These are phyloP conservation scores for Catajapyx aquilonaris DNA, from an alignment of 1,140 invertebrate genomes.

Conservation along the genomic window DNA sequence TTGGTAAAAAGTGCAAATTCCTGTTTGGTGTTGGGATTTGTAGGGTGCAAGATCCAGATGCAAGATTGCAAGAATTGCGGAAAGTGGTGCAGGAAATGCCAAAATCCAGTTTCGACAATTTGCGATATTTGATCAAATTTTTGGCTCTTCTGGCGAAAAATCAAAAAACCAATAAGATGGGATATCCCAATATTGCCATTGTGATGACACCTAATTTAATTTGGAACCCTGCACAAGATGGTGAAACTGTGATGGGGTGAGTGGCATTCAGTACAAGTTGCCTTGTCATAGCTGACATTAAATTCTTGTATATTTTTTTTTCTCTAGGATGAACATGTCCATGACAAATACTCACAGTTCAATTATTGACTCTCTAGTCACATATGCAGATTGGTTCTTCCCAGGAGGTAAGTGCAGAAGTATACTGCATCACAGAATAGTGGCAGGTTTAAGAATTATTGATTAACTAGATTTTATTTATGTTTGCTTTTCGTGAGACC, in stretches of 20 bases:
- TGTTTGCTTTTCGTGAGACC: constrained; percentile 1
- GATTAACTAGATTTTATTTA: constrained; percentile 1
- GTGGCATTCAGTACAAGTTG: constrained; percentile 8
- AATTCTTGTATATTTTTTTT: constrained; percentile 4
- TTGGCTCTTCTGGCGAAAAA: constrained; percentile 58
- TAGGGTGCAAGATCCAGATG: constrained; percentile 30
- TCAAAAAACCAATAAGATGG: constrained; percentile 82
- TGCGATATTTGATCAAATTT: constrained; percentile 86
- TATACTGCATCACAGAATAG: too few species aligned
- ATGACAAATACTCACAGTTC: constrained; percentile 57
- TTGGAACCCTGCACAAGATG: constrained; percentile 42
- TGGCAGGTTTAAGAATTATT: constrained; percentile 1
- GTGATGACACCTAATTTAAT: constrained; percentile 88
- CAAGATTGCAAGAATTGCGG: constrained; percentile 54
- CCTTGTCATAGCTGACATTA: constrained; percentile 5
- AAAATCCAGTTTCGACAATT: constrained; percentile 59
- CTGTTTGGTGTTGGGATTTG: constrained; percentile 7
- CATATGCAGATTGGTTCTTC: constrained; percentile 69
- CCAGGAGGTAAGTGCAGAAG: constrained; percentile 47
- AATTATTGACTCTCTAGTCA: constrained; percentile 67
- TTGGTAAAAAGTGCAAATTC: too few species aligned
- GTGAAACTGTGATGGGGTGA: constrained; percentile 32
- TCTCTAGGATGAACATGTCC: constrained; percentile 54
- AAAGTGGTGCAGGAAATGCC: constrained; percentile 58
- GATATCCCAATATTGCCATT: constrained; percentile 79